Conservation (phyloP, 2,797 vertebrate genomes). For the Phataginus tetradactyla region DNA sequence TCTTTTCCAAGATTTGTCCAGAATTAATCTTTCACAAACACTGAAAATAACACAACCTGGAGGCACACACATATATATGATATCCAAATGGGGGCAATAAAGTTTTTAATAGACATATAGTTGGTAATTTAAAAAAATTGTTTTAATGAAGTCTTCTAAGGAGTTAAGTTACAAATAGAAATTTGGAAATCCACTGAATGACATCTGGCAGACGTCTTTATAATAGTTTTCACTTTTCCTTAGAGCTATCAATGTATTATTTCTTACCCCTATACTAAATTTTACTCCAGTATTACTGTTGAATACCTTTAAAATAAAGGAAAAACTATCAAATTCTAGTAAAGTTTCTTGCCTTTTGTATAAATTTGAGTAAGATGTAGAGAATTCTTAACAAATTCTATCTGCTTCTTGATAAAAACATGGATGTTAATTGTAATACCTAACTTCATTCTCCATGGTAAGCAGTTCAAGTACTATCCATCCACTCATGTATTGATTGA, state of each 20-base stretch:
- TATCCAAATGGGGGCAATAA: background rate
- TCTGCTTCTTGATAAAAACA: background rate
- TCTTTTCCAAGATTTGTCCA: background rate
- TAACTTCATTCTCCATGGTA: background rate
- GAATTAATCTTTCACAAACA: background rate
- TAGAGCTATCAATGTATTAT: background rate
- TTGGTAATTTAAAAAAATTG: background rate
- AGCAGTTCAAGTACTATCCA: background rate
- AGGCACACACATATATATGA: background rate
- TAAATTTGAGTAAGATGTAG: background rate
- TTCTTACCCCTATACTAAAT: background rate
- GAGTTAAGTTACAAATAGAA: background rate
- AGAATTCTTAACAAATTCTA: background rate
- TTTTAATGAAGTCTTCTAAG: background rate
- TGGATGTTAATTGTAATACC: background rate
- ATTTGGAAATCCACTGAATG: background rate
- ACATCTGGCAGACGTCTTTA: background rate
- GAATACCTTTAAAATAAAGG: background rate
- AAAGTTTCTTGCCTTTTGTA: background rate
- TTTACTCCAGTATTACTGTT: background rate
- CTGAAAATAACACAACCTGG: background rate
- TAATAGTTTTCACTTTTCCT: slow-evolving; percentile 6
- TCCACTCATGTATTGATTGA: background rate
- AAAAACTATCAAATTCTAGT: background rate
- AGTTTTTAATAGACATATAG: background rate